A percentile compares a stretch with the other conserved stretches of the same genome.
Evolutionary conservation across 1,140 invertebrate species (phyloP).

Genomic region (Anthonomus grandis): DNA sequence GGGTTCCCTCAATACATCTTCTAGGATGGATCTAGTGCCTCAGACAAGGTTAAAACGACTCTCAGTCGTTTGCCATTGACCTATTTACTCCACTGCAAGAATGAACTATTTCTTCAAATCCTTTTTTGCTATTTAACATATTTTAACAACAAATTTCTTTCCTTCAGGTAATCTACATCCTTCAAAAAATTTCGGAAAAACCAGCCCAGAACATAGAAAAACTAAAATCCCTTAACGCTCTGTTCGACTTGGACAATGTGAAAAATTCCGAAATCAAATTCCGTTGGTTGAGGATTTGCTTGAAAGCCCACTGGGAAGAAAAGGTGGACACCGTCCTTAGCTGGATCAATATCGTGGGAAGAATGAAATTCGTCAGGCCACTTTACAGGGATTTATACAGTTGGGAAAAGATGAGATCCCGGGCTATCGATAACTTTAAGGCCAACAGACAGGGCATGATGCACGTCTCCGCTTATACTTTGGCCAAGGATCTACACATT

Average conservation of each 20-base stretch:
- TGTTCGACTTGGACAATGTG: constrained; percentile 64
- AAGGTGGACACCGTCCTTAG: constrained; percentile 63
- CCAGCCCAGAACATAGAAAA: constrained; percentile 46
- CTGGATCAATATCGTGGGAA: constrained; percentile 79
- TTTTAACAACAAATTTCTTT: too few species aligned
- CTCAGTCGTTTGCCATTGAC: too few species aligned
- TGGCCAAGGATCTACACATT: constrained; percentile 76
- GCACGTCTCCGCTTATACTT: constrained; percentile 67
- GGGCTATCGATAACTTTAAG: constrained; percentile 71
- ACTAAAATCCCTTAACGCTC: constrained; percentile 60
- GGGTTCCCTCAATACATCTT: too few species aligned
- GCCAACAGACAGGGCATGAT: constrained; percentile 75
- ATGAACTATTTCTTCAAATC: too few species aligned
- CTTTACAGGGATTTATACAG: constrained; percentile 82
- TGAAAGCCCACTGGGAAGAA: constrained; percentile 67
- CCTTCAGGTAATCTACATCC: constrained; percentile 69
- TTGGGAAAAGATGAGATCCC: constrained; percentile 68
- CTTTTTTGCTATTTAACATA: too few species aligned
- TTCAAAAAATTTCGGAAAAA: constrained; percentile 64
- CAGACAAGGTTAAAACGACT: too few species aligned
- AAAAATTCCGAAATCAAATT: constrained; percentile 82
- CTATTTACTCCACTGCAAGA: too few species aligned
- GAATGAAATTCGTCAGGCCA: constrained; percentile 88
- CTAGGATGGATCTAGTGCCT: too few species aligned
- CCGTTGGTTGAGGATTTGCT: constrained; percentile 74